A percentile compares a stretch with the other conserved stretches of the same genome.
These are phyloP conservation scores for Orthosia gothica DNA, from an alignment of 2,888 invertebrate species.

Conservation along the genomic window DNA sequence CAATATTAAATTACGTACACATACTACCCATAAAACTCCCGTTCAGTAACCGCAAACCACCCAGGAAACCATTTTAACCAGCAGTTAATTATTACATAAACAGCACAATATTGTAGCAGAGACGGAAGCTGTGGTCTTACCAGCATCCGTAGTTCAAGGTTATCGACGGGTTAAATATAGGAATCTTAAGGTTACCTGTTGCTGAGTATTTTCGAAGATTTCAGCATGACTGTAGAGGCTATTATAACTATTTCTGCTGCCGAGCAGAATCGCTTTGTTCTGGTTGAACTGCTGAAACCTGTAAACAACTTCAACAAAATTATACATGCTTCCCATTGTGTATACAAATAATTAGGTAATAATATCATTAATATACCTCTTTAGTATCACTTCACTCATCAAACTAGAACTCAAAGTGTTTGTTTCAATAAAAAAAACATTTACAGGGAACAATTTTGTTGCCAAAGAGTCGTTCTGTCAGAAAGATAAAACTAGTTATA, in stretches of 20 bases:
- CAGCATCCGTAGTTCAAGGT: conserved; percentile 47
- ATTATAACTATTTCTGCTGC: conserved; percentile 12
- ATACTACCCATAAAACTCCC: conserved; percentile 32
- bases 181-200: conserved; percentile 14
- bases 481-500: too few species aligned
- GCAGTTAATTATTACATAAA: conserved; percentile 42
- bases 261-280: background rate
- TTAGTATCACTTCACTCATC: too few species aligned
- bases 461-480: too few species aligned
- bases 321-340: background rate
- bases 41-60: conserved; percentile 26
- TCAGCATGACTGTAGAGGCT: background rate
- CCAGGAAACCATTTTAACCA: conserved; percentile 49
- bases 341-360: background rate
- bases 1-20: background rate
- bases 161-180: conserved; percentile 19
- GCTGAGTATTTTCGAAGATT: background rate
- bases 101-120: conserved; percentile 42
- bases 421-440: too few species aligned
- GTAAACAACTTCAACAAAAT: background rate
- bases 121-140: conserved; percentile 53
- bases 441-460: too few species aligned
- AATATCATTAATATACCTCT: too few species aligned
- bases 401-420: too few species aligned
- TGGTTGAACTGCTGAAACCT: background rate